phyloP scores from a whole-genome alignment of 1,140 invertebrate genomes.

The Hyles euphorbiae region DNA sequence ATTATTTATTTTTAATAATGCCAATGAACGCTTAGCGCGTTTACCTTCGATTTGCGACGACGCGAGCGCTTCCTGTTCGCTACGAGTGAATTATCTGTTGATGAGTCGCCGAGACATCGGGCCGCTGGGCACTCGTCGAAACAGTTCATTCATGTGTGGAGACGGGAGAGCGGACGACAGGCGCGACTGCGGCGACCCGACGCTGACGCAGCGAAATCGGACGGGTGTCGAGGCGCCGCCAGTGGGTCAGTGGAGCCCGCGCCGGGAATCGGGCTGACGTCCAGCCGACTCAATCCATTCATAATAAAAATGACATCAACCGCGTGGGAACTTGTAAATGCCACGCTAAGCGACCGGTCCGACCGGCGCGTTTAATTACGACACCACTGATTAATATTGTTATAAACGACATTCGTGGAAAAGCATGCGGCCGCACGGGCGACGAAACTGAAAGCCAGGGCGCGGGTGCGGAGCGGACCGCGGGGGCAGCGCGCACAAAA shows the following conservation, averaged over 20 bases:
- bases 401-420: constrained; percentile 45
- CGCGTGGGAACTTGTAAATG: constrained; percentile 66
- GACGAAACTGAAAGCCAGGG: too few relatives aligned
- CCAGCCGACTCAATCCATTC: constrained; percentile 47
- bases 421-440: constrained; percentile 16
- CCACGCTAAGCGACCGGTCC: constrained; percentile 50
- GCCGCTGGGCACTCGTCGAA: constrained; percentile 4
- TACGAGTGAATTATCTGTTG: too few relatives aligned
- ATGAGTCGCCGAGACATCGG: too few relatives aligned
- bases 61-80: constrained; percentile 33
- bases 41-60: constrained; percentile 48
- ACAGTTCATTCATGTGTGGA: constrained; percentile 28
- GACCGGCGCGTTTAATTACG: constrained; percentile 58
- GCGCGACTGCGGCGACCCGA: constrained; percentile 11
- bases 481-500: constrained; percentile 10
- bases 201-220: constrained; percentile 54
- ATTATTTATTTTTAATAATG: constrained; percentile 69
- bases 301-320: constrained; percentile 69
- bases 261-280: constrained; percentile 30
- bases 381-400: constrained; percentile 50
- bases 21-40: constrained; percentile 53
- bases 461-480: too few relatives aligned
- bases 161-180: too few relatives aligned
- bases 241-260: constrained; percentile 56
- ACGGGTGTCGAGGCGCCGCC: constrained; percentile 42